Base-by-base conservation (phyloP, 2,113 vertebrate genomes). In the Pardalotus punctatus region DNA sequence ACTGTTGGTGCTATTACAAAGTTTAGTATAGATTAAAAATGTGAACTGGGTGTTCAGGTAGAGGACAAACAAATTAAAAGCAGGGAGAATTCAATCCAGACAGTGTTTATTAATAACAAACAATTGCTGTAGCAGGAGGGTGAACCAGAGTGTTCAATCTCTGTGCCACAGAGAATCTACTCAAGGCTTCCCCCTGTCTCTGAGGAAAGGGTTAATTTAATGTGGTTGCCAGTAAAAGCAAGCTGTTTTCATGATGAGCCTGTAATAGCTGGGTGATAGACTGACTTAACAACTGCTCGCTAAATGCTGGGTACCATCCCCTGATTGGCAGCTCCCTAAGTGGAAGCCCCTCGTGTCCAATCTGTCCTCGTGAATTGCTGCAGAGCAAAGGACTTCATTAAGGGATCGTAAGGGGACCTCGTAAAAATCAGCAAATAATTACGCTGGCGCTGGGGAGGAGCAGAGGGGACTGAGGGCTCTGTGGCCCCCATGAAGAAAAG, bases 321-420 rank as follows among this genome's bases (percentile, higher is more conserved):
- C 85, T 81, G 76, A 48, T 6, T 87, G 73, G 42, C 80, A 86
- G 64, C 84, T 88, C 66, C 4, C 1, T 82, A 71, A 67, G 88
- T 86, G 81, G 87, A 85, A 91, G 47, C 82, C 87, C 78, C 83
- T 97, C 15, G 3, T 95, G 94, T 94, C 93, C 94, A 94, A 86
- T 81, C 94, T 74, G 67, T 95, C 80, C 58, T 77, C 66, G 21
- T 25, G 90, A 97, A 93, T 92, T 70, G 79, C 88, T 96, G 33
- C 43, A 87, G 78, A 95, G 94, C 70, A 72, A 96, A 95, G 94
- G 70, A 94, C 67, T 96, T 97, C 87, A 89, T 97, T 95, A 97
- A 93, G 19, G 40, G 87, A 83, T 80, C 5, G 1, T 90, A 69
- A 93, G 83, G 81, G 78, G 90, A 83, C 91, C 84, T 95, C 58